Evolutionary conservation across 2,113 vertebrate species (phyloP).

Genomic region (Sakesphorus luctuosus): DNA sequence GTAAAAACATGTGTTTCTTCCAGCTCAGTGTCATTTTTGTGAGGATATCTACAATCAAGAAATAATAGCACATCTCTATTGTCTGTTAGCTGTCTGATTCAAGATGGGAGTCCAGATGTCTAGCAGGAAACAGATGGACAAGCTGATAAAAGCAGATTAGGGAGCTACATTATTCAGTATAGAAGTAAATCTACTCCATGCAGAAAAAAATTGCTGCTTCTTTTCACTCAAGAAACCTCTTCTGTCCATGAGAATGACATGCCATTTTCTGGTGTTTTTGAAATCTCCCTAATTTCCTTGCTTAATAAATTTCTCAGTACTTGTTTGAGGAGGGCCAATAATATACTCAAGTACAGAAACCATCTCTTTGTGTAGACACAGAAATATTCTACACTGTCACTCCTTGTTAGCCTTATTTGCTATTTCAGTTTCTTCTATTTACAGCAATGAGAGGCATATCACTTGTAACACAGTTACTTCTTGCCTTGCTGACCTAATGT

Average conservation of each 20-base stretch:
- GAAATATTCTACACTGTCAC: background rate
- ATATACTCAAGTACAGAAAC: background rate
- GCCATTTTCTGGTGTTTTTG: background rate
- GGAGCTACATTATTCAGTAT: background rate
- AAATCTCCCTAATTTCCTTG: background rate
- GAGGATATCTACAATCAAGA: background rate
- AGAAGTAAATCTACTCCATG: background rate
- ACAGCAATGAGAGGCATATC: background rate
- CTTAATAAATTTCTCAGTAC: background rate
- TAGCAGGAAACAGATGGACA: constrained; percentile 30
- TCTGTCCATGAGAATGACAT: background rate
- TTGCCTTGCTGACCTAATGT: background rate
- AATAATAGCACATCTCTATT: background rate
- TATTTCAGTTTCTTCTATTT: background rate
- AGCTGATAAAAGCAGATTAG: background rate
- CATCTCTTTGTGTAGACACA: background rate
- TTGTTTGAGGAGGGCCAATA: background rate
- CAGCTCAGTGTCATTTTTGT: background rate
- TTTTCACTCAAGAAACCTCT: background rate
- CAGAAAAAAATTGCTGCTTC: background rate
- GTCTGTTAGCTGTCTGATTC: background rate
- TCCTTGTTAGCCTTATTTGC: background rate
- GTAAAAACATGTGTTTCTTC: background rate
- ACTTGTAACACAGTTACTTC: background rate
- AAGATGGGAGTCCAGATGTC: constrained; percentile 18